These are phyloP conservation scores for Meandrusa payeni DNA, from an alignment of 2,888 invertebrate genomes.

Conservation along the genomic window DNA sequence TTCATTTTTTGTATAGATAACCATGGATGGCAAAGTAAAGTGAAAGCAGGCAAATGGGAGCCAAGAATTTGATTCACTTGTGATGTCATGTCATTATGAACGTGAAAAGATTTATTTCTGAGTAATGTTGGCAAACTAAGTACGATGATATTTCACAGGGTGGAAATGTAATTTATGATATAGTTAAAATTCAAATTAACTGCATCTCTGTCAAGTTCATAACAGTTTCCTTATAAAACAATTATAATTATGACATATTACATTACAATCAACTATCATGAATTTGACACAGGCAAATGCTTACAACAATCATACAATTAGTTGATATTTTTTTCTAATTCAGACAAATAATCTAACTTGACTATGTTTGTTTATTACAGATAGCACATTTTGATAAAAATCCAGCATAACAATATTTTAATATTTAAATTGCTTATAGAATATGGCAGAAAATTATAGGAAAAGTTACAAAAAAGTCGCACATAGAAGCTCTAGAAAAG, in stretches of 20 bases:
- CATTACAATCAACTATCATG: conserved; percentile 30
- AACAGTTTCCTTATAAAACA: too few species aligned
- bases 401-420: conserved; percentile 26
- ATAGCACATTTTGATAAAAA: conserved; percentile 34
- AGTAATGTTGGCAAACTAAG: conserved; percentile 56
- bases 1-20: conserved; percentile 42
- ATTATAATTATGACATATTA: conserved; percentile 3
- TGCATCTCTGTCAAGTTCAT: conserved; percentile 54
- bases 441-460: conserved; percentile 49
- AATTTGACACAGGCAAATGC: conserved; percentile 33
- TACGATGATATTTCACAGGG: conserved; percentile 59
- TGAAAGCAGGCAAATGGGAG: conserved; percentile 42
- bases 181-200: conserved; percentile 54
- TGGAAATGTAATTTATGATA: conserved; percentile 78
- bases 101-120: conserved; percentile 56
- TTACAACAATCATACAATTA: conserved; percentile 29
- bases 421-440: conserved; percentile 28
- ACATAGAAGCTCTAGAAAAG: conserved; percentile 40
- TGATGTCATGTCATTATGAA: conserved; percentile 36
- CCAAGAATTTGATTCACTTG: conserved; percentile 31
- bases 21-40: conserved; percentile 71
- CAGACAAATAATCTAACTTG: conserved; percentile 25
- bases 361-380: conserved; percentile 51
- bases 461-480: conserved; percentile 43
- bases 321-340: conserved; percentile 18